A percentile compares a stretch with the other conserved stretches of the same genome.
These are phyloP conservation scores for Ischnura elegans DNA, from an alignment of 2,888 invertebrate genomes.

Conservation along the genomic window DNA sequence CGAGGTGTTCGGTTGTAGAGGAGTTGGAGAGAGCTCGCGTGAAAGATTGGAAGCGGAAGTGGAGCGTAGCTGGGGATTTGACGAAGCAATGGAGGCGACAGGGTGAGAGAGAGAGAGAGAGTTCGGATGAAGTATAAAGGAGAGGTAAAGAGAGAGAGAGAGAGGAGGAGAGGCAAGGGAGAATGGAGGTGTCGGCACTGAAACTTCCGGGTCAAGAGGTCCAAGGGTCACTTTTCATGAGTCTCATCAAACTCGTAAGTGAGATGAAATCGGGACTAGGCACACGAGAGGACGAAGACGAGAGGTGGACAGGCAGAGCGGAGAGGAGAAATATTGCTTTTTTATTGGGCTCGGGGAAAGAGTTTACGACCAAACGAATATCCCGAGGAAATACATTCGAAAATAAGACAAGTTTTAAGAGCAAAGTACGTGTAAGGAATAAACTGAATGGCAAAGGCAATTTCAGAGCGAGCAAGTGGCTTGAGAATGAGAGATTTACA, in stretches of 20 bases:
- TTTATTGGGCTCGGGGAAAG: background rate
- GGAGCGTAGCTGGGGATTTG: background rate
- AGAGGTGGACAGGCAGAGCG: background rate
- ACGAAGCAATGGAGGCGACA: background rate
- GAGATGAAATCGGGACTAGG: background rate
- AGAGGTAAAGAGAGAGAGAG: background rate
- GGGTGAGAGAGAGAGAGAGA: background rate
- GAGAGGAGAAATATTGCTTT: background rate
- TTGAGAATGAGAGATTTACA: no score
- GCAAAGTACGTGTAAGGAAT: background rate
- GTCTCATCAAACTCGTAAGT: slow-evolving; percentile 36
- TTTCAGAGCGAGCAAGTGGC: no score
- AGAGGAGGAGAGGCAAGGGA: background rate
- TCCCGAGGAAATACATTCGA: background rate
- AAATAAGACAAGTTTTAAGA: background rate
- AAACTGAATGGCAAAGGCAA: background rate
- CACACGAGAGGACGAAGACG: background rate
- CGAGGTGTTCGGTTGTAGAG: background rate
- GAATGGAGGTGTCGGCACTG: slow-evolving; percentile 18
- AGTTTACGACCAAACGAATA: background rate
- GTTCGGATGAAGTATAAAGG: background rate
- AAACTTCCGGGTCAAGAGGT: slow-evolving; percentile 44
- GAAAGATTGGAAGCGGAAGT: slow-evolving; percentile 3
- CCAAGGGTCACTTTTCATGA: slow-evolving; percentile 45
- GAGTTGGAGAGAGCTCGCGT: background rate